Evolutionary conservation across 1,140 invertebrate genomes (phyloP), one percentile per base, ranked within the genome.

Genomic region (Myzus persicae): DNA sequence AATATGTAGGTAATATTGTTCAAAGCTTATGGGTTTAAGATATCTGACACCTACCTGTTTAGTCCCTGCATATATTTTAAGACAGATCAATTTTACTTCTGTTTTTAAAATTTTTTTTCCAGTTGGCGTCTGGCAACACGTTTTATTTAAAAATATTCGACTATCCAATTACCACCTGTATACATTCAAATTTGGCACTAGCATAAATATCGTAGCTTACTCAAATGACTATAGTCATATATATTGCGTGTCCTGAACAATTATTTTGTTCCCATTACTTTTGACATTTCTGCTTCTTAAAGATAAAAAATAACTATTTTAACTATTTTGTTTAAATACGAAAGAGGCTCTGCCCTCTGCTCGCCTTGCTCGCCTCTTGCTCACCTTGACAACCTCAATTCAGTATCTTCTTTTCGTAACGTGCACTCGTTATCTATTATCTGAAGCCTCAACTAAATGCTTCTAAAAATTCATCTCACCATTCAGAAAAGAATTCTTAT

Each of bases 91-190:
- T 76, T 76, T 76, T 36, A n/a, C 59, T 76, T 67, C 31, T n/a
- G 59, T 67, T 67, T 31, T 67, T 67, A 31, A n/a, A 67, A 67
- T 67, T n/a, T 76, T 36, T 31, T n/a, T 76, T 76, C n/a, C n/a
- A n/a, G 59, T n/a, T 76, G n/a, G 1, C n/a, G 31, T n/a, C 31
- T n/a, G 59, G 59, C 59, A 76, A 76, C 14, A 18, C n/a, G 14
- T n/a, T 76, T 76, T 76, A n/a, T 59, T 76, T 36, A n/a, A 31
- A 76, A 76, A 76, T n/a, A 76, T n/a, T 76, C n/a, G 18, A 76
- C 31, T 76, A 76, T 76, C 59, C n/a, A 76, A n/a, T 76, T n/a
- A 76, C 59, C 59, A 67, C 59, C 59, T n/a, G n/a, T 76, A 76
- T 67, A 76, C 31, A 76, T 76, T 76, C n/a, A n/a, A n/a, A 18